phyloP scores from a whole-genome alignment of 2,113 vertebrate species.

The Oncorhynchus tshawytscha region DNA sequence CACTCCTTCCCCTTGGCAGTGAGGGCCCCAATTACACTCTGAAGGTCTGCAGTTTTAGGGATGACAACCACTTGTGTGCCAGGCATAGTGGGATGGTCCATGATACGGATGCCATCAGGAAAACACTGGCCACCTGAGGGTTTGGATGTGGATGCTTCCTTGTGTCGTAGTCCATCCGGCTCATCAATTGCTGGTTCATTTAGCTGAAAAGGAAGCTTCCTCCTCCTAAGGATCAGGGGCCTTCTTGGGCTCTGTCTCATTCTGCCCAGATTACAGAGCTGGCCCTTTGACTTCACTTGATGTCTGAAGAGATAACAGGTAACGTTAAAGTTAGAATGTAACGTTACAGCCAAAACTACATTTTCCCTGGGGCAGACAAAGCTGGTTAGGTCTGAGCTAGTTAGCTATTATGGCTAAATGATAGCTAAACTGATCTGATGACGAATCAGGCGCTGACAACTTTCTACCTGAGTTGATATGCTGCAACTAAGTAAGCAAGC shows the following conservation, averaged over 20 bases:
- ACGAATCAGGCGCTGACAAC: background rate
- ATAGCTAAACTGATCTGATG: background rate
- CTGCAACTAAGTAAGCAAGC: background rate
- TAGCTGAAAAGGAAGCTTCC: constrained; percentile 80
- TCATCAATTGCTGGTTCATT: constrained; percentile 55
- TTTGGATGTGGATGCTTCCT: constrained; percentile 31
- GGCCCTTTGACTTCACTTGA: constrained; percentile 16
- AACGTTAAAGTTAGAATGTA: background rate
- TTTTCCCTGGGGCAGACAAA: too few species aligned
- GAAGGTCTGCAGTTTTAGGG: constrained; percentile 80
- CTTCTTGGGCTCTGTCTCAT: constrained; percentile 91
- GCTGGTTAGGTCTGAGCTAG: too few species aligned
- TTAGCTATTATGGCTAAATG: too few species aligned
- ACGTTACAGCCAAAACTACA: too few species aligned
- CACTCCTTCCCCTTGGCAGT: constrained; percentile 87
- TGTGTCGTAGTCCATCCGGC: constrained; percentile 13
- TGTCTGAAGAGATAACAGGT: constrained; percentile 31
- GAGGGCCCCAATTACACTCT: constrained; percentile 85
- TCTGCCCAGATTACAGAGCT: constrained; percentile 62
- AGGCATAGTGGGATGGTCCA: constrained; percentile 85
- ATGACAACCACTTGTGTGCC: constrained; percentile 87
- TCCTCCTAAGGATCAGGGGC: constrained; percentile 93
- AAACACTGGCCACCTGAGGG: constrained; percentile 57
- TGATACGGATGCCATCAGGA: constrained; percentile 79
- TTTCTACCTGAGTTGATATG: background rate